Base-by-base conservation (phyloP, 2,888 invertebrate genomes). In the Clusia tigrina region DNA sequence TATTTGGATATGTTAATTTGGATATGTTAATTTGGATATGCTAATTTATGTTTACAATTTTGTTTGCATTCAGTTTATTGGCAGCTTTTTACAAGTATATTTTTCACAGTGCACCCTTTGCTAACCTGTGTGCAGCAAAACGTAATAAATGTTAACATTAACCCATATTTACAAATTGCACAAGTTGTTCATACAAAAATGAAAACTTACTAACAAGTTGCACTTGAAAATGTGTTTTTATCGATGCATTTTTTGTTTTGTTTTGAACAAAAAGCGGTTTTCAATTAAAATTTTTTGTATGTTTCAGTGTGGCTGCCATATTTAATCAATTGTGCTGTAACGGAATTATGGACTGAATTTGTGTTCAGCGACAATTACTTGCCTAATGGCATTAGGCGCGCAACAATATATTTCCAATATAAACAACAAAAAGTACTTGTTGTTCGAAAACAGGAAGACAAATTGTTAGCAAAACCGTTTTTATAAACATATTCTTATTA, bases 121-220 rank as follows among this genome's bases (percentile, higher is more conserved):
- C n/a, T n/a, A n/a, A n/a, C n/a, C n/a, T n/a, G n/a, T n/a, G n/a
- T n/a, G n/a, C n/a, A n/a, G n/a, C n/a, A n/a, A n/a, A n/a, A n/a
- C n/a, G n/a, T n/a, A n/a, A n/a, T 32, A 9, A 32, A 42, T 42
- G 10, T n/a, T 42, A 3, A 42, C 32, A 42, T 42, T 42, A 42
- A 42, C 42, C 42, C 42, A 42, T 42, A 42, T 42, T 42, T 42
- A 15, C n/a, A 10, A n/a, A 42, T n/a, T n/a, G 42, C 42, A 42
- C 42, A 42, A n/a, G n/a, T n/a, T n/a, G n/a, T n/a, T 42, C 42
- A 42, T n/a, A n/a, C 42, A n/a, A 42, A 42, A 42, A 42, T 15
- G n/a, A n/a, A 42, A n/a, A 12, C 32, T n/a, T 6, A 32, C 32
- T n/a, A 17, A 42, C 42, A 6, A 42, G 42, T 42, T 42, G 42